phyloP scores from a whole-genome alignment of 2,113 vertebrate species.

The Channa maculata region DNA sequence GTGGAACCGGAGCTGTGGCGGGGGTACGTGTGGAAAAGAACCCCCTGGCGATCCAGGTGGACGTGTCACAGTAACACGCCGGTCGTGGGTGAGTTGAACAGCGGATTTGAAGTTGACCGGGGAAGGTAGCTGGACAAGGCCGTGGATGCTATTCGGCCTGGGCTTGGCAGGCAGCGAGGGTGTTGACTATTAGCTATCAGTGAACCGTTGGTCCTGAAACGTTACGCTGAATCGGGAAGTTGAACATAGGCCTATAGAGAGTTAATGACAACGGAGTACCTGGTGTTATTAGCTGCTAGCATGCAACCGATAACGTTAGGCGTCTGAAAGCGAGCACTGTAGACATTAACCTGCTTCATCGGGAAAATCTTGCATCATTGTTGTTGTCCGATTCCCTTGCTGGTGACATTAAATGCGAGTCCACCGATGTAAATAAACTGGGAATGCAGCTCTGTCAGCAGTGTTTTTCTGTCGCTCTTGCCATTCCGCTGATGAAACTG shows the following conservation, averaged over 20 bases:
- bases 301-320: not conserved
- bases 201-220: constrained; percentile 23
- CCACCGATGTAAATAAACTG: not conserved
- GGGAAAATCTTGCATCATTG: constrained; percentile 28
- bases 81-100: constrained; percentile 74
- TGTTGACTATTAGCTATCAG: constrained; percentile 51
- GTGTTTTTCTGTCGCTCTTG: not conserved
- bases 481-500: not conserved
- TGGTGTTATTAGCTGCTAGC: constrained; percentile 43
- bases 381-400: constrained; percentile 22
- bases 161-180: constrained; percentile 57
- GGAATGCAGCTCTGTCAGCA: not conserved
- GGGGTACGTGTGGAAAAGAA: constrained; percentile 68
- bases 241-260: constrained; percentile 47
- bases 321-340: not conserved
- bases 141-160: constrained; percentile 63
- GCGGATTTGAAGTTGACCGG: constrained; percentile 44
- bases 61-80: constrained; percentile 80
- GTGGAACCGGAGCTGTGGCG: constrained; percentile 81
- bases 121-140: constrained; percentile 61
- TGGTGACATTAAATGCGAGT: not conserved
- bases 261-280: constrained; percentile 54
- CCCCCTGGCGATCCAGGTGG: constrained; percentile 81
- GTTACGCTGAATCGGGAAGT: constrained; percentile 71
- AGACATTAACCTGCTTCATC: constrained; percentile 42